These are phyloP conservation scores for Alauda arvensis DNA, from an alignment of 2,797 vertebrate species.

Conservation along the genomic window DNA sequence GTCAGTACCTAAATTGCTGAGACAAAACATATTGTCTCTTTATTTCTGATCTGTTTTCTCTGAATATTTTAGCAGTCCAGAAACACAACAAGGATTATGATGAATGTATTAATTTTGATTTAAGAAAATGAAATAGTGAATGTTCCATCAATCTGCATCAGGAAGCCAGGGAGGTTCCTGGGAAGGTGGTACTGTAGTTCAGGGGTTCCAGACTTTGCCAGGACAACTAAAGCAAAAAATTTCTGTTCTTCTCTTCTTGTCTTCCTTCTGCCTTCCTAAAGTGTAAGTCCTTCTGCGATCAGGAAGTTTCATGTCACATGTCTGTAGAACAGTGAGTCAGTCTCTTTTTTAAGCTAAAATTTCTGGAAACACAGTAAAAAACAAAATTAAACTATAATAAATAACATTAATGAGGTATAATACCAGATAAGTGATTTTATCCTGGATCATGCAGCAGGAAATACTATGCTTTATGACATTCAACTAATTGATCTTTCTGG, in stretches of 20 bases:
- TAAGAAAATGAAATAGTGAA: background rate
- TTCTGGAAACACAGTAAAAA: background rate
- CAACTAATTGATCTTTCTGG: background rate
- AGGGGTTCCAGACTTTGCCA: background rate
- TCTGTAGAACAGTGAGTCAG: background rate
- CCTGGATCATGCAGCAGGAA: background rate
- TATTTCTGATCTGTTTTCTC: constrained; percentile 1
- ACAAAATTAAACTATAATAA: background rate
- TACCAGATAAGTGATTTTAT: background rate
- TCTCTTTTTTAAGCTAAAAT: background rate
- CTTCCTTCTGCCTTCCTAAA: background rate
- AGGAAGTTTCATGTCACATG: background rate
- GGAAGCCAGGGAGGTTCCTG: background rate
- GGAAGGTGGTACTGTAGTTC: background rate
- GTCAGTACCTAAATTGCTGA: background rate
- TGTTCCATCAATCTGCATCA: background rate
- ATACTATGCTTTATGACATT: background rate
- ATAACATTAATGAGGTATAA: background rate
- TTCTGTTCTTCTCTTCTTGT: background rate
- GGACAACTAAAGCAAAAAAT: background rate
- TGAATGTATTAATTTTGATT: background rate
- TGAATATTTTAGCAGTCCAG: background rate
- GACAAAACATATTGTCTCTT: background rate
- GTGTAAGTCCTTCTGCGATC: background rate
- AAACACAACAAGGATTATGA: background rate